Conservation (phyloP, 2,113 vertebrate species). For the Gasterosteus nipponicus region DNA sequence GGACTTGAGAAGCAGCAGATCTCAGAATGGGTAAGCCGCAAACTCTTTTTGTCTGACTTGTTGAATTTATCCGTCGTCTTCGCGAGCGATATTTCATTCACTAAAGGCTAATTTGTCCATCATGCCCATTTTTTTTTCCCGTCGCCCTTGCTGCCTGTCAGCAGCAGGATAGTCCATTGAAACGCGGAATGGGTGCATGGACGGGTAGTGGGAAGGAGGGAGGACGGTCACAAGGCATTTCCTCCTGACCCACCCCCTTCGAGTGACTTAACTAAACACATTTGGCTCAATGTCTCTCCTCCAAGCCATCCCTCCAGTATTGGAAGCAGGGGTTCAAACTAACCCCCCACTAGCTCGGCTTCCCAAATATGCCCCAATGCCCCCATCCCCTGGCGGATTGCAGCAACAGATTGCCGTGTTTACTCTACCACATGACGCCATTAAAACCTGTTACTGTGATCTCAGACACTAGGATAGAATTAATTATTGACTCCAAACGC, state of each 20-base stretch:
- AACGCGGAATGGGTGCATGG: slow-evolving; percentile 77
- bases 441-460: slow-evolving; percentile 83
- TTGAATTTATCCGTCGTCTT: slow-evolving; percentile 74
- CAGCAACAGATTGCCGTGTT: slow-evolving; percentile 83
- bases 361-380: slow-evolving; percentile 74
- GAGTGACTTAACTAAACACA: slow-evolving; percentile 80
- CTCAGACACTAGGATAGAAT: slow-evolving; percentile 78
- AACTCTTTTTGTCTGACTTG: slow-evolving; percentile 80
- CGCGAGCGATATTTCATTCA: slow-evolving; percentile 46
- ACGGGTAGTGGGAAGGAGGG: slow-evolving; percentile 75
- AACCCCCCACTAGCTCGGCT: slow-evolving; percentile 73
- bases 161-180: slow-evolving; percentile 77
- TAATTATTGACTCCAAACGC: slow-evolving; percentile 81
- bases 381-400: slow-evolving; percentile 75
- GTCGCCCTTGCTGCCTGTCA: slow-evolving; percentile 67
- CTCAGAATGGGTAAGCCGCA: slow-evolving; percentile 82
- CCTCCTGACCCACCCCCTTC: slow-evolving; percentile 79
- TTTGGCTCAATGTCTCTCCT: slow-evolving; percentile 74
- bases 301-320: slow-evolving; percentile 67
- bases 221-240: slow-evolving; percentile 80
- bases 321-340: slow-evolving; percentile 74
- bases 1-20: slow-evolving; percentile 78
- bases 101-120: slow-evolving; percentile 53
- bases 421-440: slow-evolving; percentile 82
- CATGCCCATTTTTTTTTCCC: slow-evolving; percentile 68